A percentile compares a stretch with the other conserved stretches of the same genome.
Conservation (phyloP, 2,113 vertebrate genomes). For the Dromiciops gliroides region DNA sequence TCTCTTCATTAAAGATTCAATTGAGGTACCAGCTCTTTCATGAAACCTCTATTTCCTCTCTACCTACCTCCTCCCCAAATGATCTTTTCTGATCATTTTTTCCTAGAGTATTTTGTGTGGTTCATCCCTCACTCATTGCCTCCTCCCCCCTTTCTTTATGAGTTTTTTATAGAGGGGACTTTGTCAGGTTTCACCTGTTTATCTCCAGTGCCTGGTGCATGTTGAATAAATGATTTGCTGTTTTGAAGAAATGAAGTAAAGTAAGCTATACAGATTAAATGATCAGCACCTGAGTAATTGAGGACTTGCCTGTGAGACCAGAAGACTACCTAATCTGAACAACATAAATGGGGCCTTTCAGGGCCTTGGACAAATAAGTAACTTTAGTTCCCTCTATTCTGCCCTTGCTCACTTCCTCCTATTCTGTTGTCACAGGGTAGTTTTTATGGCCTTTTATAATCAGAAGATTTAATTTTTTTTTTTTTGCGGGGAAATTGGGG, state of each 20-base stretch:
- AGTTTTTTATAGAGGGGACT: not conserved
- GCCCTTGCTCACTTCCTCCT: constrained; percentile 62
- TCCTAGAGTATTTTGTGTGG: not conserved
- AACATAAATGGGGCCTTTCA: constrained; percentile 60
- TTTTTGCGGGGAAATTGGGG: too few relatives aligned
- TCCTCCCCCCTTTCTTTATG: not conserved
- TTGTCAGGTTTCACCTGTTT: not conserved
- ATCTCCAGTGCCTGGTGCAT: not conserved
- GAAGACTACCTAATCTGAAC: constrained; percentile 56
- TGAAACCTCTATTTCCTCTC: not conserved
- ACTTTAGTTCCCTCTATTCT: constrained; percentile 66
- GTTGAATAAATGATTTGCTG: not conserved
- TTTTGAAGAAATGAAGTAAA: not conserved
- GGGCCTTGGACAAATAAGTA: constrained; percentile 68
- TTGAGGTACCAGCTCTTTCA: not conserved
- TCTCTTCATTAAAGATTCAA: not conserved
- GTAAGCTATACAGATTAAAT: not conserved
- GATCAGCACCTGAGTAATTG: not conserved
- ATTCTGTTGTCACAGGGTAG: constrained; percentile 25
- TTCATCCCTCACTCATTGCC: not conserved
- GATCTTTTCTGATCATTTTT: not conserved
- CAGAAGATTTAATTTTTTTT: constrained; percentile 57
- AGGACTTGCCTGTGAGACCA: not conserved
- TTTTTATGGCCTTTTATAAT: constrained; percentile 53
- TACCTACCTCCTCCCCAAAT: not conserved